Evolutionary conservation across 1,140 invertebrate species (phyloP), one percentile per base, ranked within the genome.

Genomic region (Cephus cinctus): DNA sequence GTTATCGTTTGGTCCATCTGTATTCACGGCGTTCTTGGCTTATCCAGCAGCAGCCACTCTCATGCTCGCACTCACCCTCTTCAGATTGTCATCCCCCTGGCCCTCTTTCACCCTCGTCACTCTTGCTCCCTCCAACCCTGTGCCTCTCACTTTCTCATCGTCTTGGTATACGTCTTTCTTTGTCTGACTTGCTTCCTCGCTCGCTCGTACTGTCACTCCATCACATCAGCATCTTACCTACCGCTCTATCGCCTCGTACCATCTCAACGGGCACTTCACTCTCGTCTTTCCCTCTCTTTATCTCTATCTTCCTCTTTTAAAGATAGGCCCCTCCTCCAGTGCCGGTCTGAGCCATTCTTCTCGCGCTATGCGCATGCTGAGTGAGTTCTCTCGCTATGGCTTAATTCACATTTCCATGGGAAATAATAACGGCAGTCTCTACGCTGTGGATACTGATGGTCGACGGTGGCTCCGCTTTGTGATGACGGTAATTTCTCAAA

Each of bases 1-100:
- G 36, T 67, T 69, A 69, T 68, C 64, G 49, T 34, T 21, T 14
- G 43, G 60, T 65, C 67, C 65, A 69, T 69, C 67, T 69, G 67
- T 65, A 68, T 68, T 68, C 63, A 65, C 61, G 34, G 53, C 56
- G 50, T 60, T 60, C 53, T 52, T 51, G 43, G 43, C 61, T 65
- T 68, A 68, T 67, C 65, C 58, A 25, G 36, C 44, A 39, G 42
- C 20, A 19, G 11, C 44, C 47, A 30, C 36, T 48, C 8, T 18
- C 19, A 42, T 11, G 6, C 14, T 55, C 32, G 44, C 49, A 42
- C 19, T 47, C 51, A 52, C 47, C 42, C 42, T 53, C 44, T 27
- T 8, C 44, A 45, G 30, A 34, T 47, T 9, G 31, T 41, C 30
- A 3, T 16, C 30, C 6, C 27, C 6, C 16, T 9, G 4, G 11